These are phyloP conservation scores for Ptyas mucosa DNA, from an alignment of 2,113 vertebrate species.

Conservation along the genomic window DNA sequence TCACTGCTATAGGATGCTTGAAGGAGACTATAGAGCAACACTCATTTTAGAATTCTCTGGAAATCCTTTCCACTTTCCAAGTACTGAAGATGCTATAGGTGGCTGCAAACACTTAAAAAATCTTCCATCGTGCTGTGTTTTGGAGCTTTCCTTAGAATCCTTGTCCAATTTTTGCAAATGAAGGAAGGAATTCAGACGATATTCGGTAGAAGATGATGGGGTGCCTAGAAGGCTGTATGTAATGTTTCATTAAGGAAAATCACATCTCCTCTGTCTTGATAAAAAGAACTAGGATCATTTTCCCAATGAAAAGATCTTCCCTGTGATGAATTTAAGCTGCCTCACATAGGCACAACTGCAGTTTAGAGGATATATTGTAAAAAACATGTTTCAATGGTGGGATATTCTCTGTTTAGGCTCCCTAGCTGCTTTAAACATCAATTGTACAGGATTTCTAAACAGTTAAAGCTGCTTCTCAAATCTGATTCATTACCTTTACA, in stretches of 20 bases:
- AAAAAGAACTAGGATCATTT: neutral
- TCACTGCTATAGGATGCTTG: neutral
- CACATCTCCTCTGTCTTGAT: neutral
- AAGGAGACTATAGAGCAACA: neutral
- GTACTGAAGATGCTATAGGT: neutral
- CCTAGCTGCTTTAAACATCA: neutral
- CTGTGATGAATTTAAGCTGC: neutral
- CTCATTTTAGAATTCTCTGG: neutral
- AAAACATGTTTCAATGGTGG: neutral
- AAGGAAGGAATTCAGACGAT: neutral
- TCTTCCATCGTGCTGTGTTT: neutral
- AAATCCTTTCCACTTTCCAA: neutral
- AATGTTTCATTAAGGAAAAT: neutral
- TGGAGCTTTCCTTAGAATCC: neutral
- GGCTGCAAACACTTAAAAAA: neutral
- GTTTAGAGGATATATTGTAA: neutral
- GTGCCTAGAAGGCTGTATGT: neutral
- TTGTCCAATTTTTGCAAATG: neutral
- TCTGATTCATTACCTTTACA: neutral
- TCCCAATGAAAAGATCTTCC: neutral
- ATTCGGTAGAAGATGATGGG: neutral
- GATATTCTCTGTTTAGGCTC: neutral
- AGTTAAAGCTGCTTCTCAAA: neutral
- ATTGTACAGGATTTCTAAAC: neutral
- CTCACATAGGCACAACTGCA: neutral